phyloP scores from a whole-genome alignment of 2,888 invertebrate species.

The Galeruca laticollis region DNA sequence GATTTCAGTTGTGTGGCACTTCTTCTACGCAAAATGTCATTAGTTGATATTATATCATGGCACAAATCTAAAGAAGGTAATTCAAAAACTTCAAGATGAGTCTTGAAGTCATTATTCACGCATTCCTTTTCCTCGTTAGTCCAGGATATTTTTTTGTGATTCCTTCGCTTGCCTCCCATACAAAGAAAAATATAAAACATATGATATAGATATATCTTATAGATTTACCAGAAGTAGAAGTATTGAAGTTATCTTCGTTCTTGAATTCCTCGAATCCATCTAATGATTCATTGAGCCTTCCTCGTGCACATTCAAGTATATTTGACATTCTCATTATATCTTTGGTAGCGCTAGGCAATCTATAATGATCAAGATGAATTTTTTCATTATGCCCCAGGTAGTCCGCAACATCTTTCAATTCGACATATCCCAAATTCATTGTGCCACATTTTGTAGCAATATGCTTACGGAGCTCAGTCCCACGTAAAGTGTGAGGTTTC shows the following conservation, averaged over 20 bases:
- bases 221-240: too few relatives aligned
- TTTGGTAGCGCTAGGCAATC: constrained; percentile 23
- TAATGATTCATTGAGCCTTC: constrained; percentile 9
- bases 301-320: constrained; percentile 29
- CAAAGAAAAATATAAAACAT: too few relatives aligned
- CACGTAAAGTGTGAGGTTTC: constrained; percentile 22
- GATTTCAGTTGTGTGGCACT: background rate
- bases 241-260: too few relatives aligned
- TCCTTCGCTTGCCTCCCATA: too few relatives aligned
- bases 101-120: background rate
- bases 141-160: constrained; percentile 1
- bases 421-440: constrained; percentile 24
- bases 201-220: too few relatives aligned
- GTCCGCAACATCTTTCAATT: constrained; percentile 29
- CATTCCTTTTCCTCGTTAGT: constrained; percentile 1
- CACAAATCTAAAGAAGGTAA: constrained; percentile 5
- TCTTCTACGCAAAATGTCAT: constrained; percentile 11
- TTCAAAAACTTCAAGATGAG: constrained; percentile 12
- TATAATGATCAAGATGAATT: constrained; percentile 23
- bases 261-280: too few relatives aligned
- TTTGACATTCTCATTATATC: constrained; percentile 33
- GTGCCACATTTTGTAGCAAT: constrained; percentile 31
- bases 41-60: constrained; percentile 1
- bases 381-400: constrained; percentile 26
- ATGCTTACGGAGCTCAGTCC: constrained; percentile 30